A percentile compares a stretch with the other conserved stretches of the same genome.
These are phyloP conservation scores for Ranitomeya imitator DNA, from an alignment of 2,113 vertebrate genomes.

Conservation along the genomic window DNA sequence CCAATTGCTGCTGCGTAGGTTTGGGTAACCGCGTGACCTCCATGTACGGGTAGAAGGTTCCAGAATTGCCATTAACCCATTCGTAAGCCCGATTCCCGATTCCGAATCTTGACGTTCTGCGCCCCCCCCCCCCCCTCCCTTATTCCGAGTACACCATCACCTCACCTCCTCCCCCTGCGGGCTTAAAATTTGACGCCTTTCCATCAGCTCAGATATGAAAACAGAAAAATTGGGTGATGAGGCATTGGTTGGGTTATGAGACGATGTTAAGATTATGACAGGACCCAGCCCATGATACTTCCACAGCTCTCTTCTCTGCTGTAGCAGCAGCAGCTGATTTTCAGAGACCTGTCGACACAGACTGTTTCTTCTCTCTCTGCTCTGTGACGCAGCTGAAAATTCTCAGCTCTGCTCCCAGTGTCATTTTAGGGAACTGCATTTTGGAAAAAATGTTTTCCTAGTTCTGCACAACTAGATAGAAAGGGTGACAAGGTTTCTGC, in stretches of 20 bases:
- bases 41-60: constrained; percentile 79
- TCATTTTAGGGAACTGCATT: constrained; percentile 83
- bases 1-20: constrained; percentile 56
- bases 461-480: constrained; percentile 3
- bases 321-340: constrained; percentile 79
- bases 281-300: constrained; percentile 67
- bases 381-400: constrained; percentile 99
- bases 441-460: constrained; percentile 65
- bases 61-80: constrained; percentile 85
- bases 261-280: constrained; percentile 58
- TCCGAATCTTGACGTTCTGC: constrained; percentile 72
- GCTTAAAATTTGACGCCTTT: constrained; percentile 57
- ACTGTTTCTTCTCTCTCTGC: constrained; percentile 73
- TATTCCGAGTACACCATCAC: constrained; percentile 24
- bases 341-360: constrained; percentile 81
- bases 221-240: constrained; percentile 22
- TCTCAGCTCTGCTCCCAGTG: constrained; percentile 89
- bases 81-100: constrained; percentile 66
- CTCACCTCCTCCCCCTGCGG: constrained; percentile 58
- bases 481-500: background rate
- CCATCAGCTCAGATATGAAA: background rate
- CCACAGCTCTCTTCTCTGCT: constrained; percentile 73
- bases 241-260: background rate
- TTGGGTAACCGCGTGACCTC: constrained; percentile 53
- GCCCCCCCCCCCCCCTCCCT: constrained; percentile 72